Conservation (phyloP, 2,113 vertebrate genomes). For the Budorcas taxicolor region DNA sequence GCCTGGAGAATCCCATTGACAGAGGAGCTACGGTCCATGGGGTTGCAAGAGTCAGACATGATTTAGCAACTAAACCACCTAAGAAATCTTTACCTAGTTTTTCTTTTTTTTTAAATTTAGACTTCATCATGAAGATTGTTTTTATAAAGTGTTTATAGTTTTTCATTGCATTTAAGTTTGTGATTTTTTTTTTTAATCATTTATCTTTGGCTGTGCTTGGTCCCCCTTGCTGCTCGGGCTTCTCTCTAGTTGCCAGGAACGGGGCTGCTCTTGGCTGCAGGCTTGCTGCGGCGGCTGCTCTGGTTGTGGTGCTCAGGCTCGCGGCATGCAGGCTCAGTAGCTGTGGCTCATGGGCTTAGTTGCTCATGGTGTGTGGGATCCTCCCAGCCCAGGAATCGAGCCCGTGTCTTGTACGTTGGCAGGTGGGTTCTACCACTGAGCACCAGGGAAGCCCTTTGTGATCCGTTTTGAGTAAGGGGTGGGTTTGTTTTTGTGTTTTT, state of each 20-base stretch:
- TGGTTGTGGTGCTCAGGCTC: not conserved
- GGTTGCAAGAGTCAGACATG: not conserved
- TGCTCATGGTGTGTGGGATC: not conserved
- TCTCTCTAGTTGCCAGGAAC: accelerated
- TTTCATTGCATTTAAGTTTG: not conserved
- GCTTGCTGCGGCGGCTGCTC: accelerated
- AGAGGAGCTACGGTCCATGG: not conserved
- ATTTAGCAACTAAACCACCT: not conserved
- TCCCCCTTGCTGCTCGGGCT: accelerated
- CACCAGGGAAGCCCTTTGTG: not conserved
- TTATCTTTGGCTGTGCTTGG: not conserved
- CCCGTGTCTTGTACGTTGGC: not conserved
- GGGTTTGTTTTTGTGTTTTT: not conserved
- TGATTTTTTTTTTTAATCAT: not conserved
- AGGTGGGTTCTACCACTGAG: not conserved
- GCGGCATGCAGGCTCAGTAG: too few species aligned
- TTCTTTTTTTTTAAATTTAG: not conserved
- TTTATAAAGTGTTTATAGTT: not conserved
- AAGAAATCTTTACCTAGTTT: not conserved
- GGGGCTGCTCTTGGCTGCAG: not conserved
- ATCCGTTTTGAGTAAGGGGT: not conserved
- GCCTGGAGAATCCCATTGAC: not conserved
- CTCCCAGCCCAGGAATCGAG: not conserved
- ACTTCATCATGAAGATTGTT: not conserved
- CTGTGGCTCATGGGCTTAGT: not conserved